Evolutionary conservation across 2,888 invertebrate genomes (phyloP).

Genomic region (Desoria tigrina): DNA sequence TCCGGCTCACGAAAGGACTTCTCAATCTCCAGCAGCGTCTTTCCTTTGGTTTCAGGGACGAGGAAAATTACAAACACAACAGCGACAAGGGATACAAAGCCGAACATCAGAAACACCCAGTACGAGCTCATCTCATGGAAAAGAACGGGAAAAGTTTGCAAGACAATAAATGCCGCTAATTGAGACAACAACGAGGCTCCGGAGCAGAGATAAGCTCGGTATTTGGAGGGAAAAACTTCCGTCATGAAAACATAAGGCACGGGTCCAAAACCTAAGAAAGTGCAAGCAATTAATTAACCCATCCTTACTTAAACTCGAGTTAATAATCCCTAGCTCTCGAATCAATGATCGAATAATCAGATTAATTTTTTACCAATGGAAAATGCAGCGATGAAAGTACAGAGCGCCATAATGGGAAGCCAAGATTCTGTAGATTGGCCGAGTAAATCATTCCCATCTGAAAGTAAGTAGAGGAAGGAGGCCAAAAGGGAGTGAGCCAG

Average conservation of each 20-base stretch:
- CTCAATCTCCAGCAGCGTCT: slow-evolving; percentile 67
- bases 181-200: slow-evolving; percentile 65
- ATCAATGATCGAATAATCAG: no score
- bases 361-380: slow-evolving; percentile 59
- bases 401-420: slow-evolving; percentile 64
- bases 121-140: slow-evolving; percentile 61
- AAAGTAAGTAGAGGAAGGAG: slow-evolving; percentile 60
- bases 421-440: slow-evolving; percentile 59
- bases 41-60: slow-evolving; percentile 71
- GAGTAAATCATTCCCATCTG: neutral
- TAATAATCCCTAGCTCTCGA: no score
- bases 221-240: slow-evolving; percentile 67
- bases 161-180: slow-evolving; percentile 64
- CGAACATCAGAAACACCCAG: slow-evolving; percentile 64
- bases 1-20: slow-evolving; percentile 30
- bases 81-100: slow-evolving; percentile 62
- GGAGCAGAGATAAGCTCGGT: slow-evolving; percentile 67
- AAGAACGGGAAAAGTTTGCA: slow-evolving; percentile 64
- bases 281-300: neutral
- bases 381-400: slow-evolving; percentile 66
- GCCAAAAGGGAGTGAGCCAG: slow-evolving; percentile 63
- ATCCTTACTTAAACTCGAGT: neutral
- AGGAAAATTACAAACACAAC: slow-evolving; percentile 56
- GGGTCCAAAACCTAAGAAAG: slow-evolving; percentile 61
- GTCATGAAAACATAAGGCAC: slow-evolving; percentile 67